These are phyloP conservation scores for Acheta domesticus DNA, from an alignment of 2,888 invertebrate species.

Conservation along the genomic window DNA sequence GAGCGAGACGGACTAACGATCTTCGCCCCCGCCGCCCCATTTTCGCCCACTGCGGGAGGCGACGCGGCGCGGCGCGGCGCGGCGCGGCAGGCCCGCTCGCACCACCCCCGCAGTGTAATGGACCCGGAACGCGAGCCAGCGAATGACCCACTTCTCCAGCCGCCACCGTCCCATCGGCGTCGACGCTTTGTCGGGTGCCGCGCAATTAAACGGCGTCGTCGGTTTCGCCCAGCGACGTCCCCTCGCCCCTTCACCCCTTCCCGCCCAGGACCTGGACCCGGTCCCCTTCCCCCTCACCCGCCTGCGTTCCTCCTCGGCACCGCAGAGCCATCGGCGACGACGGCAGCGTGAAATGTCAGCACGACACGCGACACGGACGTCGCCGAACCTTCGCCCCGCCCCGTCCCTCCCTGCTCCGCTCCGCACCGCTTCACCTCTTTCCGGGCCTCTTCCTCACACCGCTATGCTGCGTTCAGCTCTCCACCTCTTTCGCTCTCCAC, in stretches of 20 bases:
- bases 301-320: background rate
- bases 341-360: background rate
- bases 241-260: background rate
- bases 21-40: background rate
- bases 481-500: too few relatives aligned
- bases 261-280: background rate
- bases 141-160: background rate
- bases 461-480: too few relatives aligned
- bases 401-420: background rate
- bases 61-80: too few relatives aligned
- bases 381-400: background rate
- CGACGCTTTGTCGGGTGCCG: background rate
- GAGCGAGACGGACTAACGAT: background rate
- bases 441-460: too few relatives aligned
- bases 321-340: background rate
- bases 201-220: too few relatives aligned
- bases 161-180: background rate
- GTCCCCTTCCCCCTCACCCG: background rate
- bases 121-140: background rate
- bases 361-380: background rate
- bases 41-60: too few relatives aligned
- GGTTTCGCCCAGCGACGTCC: too few relatives aligned
- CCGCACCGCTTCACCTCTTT: background rate
- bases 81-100: background rate
- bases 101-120: background rate